Percentiles rank a stretch among this genome's conserved stretches.
Evolutionary conservation across 2,888 invertebrate species (phyloP).

Genomic region (Marronus borbonicus): DNA sequence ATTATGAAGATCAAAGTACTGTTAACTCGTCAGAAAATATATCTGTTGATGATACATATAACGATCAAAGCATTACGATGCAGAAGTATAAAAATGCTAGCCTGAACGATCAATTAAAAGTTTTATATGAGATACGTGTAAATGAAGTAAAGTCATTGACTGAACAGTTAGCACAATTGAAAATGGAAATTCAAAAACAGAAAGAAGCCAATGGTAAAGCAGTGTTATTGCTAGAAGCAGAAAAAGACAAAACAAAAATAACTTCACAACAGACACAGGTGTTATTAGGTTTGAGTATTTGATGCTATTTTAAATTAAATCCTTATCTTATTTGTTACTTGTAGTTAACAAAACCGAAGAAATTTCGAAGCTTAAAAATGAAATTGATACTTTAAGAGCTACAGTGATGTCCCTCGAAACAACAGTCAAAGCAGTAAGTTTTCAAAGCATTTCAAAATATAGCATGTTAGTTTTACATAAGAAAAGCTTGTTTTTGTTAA

Average conservation of each 20-base stretch:
- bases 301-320: not conserved
- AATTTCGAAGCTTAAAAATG: conserved; percentile 53
- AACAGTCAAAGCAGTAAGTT: conserved; percentile 47
- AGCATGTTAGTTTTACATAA: too few relatives aligned
- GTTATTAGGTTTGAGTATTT: conserved; percentile 54
- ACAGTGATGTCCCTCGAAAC: conserved; percentile 40
- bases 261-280: conserved; percentile 58
- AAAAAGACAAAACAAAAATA: conserved; percentile 56
- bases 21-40: conserved; percentile 58
- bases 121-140: conserved; percentile 58
- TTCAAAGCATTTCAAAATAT: not conserved
- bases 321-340: not conserved
- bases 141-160: conserved; percentile 57
- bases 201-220: conserved; percentile 53
- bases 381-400: conserved; percentile 50
- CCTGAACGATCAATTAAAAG: conserved; percentile 58
- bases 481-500: conserved; percentile 10
- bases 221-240: conserved; percentile 55
- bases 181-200: conserved; percentile 52
- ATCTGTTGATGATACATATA: conserved; percentile 51
- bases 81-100: conserved; percentile 56
- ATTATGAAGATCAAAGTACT: conserved; percentile 59
- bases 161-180: conserved; percentile 54
- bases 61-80: conserved; percentile 26
- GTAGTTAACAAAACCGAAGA: conserved; percentile 54